Conservation (phyloP, 2,113 vertebrate species). For the Trichomycterus rosablanca region DNA sequence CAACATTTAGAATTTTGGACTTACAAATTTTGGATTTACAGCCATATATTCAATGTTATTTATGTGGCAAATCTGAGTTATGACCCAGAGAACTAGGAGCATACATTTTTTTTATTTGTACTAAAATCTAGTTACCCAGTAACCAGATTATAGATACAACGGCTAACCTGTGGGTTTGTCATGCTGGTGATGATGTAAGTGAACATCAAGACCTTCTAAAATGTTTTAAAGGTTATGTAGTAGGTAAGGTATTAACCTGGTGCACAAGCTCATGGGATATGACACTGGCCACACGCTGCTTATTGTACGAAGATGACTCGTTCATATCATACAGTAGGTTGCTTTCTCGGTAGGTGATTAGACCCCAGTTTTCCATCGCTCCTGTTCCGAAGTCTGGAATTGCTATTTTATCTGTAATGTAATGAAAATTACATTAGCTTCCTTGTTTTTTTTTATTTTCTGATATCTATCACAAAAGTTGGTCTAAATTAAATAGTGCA, state of each 20-base stretch:
- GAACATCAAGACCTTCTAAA: neutral
- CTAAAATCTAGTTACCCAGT: neutral
- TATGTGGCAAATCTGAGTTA: no score
- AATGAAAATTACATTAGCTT: slow-evolving; percentile 5
- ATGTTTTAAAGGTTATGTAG: no score
- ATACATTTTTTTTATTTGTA: no score
- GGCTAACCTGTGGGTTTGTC: no score
- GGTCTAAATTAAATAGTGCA: neutral
- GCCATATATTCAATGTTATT: no score
- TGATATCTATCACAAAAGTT: neutral
- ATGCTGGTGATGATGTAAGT: no score
- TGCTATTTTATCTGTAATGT: slow-evolving; percentile 86
- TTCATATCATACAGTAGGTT: slow-evolving; percentile 84
- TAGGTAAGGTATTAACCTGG: slow-evolving; percentile 69
- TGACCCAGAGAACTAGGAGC: no score
- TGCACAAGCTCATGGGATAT: slow-evolving; percentile 91
- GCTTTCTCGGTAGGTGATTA: slow-evolving; percentile 92
- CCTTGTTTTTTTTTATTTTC: neutral
- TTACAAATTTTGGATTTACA: no score
- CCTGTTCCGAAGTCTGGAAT: slow-evolving; percentile 98
- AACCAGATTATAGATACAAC: slow-evolving; percentile 2
- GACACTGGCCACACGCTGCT: slow-evolving; percentile 86
- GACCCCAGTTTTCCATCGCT: slow-evolving; percentile 98
- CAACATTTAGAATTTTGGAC: no score
- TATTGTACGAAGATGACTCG: slow-evolving; percentile 82